Evolutionary conservation across 2,888 invertebrate genomes (phyloP).

Genomic region (Theodoxus fluviatilis): DNA sequence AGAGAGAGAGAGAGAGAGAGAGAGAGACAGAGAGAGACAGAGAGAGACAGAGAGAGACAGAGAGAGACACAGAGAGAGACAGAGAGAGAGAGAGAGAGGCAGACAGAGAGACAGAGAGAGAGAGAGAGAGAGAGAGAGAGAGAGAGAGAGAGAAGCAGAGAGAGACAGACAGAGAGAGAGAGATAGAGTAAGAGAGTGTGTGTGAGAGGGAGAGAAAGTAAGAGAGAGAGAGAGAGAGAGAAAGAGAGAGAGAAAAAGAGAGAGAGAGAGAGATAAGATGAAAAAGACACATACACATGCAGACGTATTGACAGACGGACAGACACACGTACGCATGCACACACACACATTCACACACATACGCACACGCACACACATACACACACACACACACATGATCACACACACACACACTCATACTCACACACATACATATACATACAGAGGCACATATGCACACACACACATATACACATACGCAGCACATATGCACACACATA

Average conservation of each 20-base stretch:
- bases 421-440: too few relatives aligned
- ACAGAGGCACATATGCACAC: too few relatives aligned
- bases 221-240: slow-evolving; percentile 12
- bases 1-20: slow-evolving; percentile 21
- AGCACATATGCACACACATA: too few relatives aligned
- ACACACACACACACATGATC: too few relatives aligned
- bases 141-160: background rate
- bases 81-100: background rate
- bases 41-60: slow-evolving; percentile 14
- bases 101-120: background rate
- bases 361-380: too few relatives aligned
- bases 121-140: background rate
- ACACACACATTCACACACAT: too few relatives aligned
- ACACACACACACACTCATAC: too few relatives aligned
- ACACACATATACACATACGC: too few relatives aligned
- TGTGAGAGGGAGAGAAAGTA: slow-evolving; percentile 1
- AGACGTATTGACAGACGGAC: slow-evolving; percentile 10
- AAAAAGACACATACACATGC: slow-evolving; percentile 14
- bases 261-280: slow-evolving; percentile 5
- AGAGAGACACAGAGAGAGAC: background rate
- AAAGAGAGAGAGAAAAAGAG: slow-evolving; percentile 18
- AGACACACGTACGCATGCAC: too few relatives aligned
- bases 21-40: slow-evolving; percentile 17
- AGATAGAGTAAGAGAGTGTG: too few relatives aligned
- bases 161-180: background rate